A percentile compares a stretch with the other conserved stretches of the same genome.
phyloP scores from a whole-genome alignment of 2,113 vertebrate species.

The Paracanthobrama guichenoti region DNA sequence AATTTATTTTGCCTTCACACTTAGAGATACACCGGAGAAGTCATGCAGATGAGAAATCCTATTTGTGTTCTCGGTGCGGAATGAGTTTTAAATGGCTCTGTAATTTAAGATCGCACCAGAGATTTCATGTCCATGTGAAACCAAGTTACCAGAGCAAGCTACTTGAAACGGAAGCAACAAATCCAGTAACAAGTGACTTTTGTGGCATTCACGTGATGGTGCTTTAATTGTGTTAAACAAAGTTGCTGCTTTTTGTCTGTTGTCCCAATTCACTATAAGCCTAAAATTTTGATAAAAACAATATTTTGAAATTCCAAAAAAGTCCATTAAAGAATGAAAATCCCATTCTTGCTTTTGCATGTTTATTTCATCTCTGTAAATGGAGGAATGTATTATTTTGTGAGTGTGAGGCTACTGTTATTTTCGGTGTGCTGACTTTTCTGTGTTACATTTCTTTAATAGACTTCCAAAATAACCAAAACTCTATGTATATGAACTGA shows the following conservation, averaged over 20 bases:
- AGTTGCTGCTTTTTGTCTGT: not conserved
- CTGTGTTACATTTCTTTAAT: not conserved
- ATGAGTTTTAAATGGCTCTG: not conserved
- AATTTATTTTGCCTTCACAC: not conserved
- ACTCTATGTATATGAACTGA: not conserved
- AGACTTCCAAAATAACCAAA: not conserved
- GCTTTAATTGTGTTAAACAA: not conserved
- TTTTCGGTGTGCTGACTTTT: not conserved
- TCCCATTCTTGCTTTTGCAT: not conserved
- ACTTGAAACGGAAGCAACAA: not conserved
- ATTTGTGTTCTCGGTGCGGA: not conserved
- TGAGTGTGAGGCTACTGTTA: not conserved
- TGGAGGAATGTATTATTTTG: no score
- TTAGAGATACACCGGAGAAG: not conserved
- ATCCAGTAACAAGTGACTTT: not conserved
- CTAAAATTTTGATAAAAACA: no score
- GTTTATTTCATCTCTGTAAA: no score
- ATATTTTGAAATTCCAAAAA: no score
- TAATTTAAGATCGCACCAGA: not conserved
- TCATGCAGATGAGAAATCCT: not conserved
- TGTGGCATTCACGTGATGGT: not conserved
- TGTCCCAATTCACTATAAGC: not conserved
- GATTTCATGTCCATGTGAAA: not conserved
- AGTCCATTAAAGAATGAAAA: no score
- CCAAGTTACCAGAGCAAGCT: not conserved